Evolutionary conservation across 64 coral and sea anemone genomes (phyloP), one percentile per base, ranked within the genome.

Genomic region (Anthopleura sola): DNA sequence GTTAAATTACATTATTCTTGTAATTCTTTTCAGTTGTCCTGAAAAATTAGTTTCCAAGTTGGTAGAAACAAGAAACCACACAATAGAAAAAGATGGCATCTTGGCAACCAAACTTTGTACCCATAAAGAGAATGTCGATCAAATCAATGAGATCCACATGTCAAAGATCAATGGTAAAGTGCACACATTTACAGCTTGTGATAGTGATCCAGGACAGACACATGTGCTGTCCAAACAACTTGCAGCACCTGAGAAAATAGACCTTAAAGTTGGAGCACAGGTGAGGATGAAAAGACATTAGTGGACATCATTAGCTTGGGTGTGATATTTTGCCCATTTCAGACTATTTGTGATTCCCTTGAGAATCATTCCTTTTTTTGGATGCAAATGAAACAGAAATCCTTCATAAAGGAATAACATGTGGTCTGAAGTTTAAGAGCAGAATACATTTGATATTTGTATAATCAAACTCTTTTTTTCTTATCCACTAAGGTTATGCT

Each of bases 81-180:
- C 17, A 6, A 94, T 98, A 57, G 92, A 94, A 37, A 85, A 44
- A 58, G 84, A 86, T 78, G 95, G 95, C 48, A 92, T 98, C 29
- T 23, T 94, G 37, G 95, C 95, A 9, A 98, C 95, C 33, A 94
- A 94, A 36, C 84, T 98, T 36, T 98, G 95, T 46, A 98, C 95
- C 11, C 95, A 98, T 86, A 98, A 98, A 68, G 95, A 98, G 29
- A 92, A 91, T 81, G 95, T 98, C 6, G 90, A 98, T 50, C 92
- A 98, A 86, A 98, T 98, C 26, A 98, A 98, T 64, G 84, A 98
- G 14, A 69, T 98, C 48, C 97, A 99, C 54, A 66, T 99, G 39
- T 48, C 89, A 78, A 83, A 86, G 32, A 39, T 99, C 4, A 64
- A 82, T 32, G 85, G 85, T 48, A 88, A 99, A 44, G 74, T 49